A percentile compares a stretch with the other conserved stretches of the same genome.
These are phyloP conservation scores for Tinamus major DNA, from an alignment of 2,797 vertebrate genomes.

Conservation along the genomic window DNA sequence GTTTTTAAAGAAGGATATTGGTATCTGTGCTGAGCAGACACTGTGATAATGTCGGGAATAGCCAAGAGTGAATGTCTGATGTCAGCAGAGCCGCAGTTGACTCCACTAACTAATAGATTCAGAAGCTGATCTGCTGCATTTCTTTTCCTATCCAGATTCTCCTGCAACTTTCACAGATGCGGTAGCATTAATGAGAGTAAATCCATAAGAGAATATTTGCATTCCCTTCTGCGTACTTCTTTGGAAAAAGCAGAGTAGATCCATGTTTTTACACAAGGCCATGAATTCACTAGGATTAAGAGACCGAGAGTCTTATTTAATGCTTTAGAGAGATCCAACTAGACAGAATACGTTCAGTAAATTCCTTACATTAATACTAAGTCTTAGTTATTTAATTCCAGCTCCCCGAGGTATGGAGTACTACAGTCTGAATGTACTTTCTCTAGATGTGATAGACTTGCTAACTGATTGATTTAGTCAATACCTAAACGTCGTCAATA, in stretches of 20 bases:
- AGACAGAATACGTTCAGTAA: not conserved
- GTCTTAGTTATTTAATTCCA: constrained; percentile 35
- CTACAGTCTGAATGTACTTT: constrained; percentile 5
- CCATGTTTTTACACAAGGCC: not conserved
- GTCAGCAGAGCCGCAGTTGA: not conserved
- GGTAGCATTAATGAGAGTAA: not conserved
- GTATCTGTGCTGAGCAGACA: not conserved
- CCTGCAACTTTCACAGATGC: not conserved
- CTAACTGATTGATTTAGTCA: constrained; percentile 37
- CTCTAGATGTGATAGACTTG: not conserved
- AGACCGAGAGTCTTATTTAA: not conserved
- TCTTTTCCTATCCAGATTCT: not conserved
- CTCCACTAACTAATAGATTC: not conserved
- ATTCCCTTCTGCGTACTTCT: not conserved
- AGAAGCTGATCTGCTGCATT: not conserved
- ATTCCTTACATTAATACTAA: constrained; percentile 43
- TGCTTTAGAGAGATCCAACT: not conserved
- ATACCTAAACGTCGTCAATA: not conserved
- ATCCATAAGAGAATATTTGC: not conserved
- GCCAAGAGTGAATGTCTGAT: not conserved
- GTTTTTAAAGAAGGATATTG: not conserved
- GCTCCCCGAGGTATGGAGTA: not conserved
- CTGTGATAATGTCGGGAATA: not conserved
- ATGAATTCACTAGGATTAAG: not conserved
- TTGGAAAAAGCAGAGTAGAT: not conserved